A percentile compares a stretch with the other conserved stretches of the same genome.
Evolutionary conservation across 2,888 invertebrate genomes (phyloP).

Genomic region (Cryptus viduatorius): DNA sequence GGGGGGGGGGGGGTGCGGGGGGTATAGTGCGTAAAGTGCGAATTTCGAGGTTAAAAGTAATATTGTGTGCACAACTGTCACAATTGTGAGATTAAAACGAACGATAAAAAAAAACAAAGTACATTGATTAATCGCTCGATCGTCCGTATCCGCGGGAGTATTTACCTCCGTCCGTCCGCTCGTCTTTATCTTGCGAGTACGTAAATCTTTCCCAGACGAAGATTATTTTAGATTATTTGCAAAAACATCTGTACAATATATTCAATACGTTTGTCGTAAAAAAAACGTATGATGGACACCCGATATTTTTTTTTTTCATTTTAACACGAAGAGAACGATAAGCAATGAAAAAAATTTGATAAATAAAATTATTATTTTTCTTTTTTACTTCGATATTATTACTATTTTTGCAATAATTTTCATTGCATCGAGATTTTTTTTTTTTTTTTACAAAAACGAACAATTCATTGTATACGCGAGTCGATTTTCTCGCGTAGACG

Average conservation of each 20-base stretch:
- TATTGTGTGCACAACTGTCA: constrained; percentile 48
- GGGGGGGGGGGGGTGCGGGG: not conserved
- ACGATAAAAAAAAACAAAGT: constrained; percentile 6
- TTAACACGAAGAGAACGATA: too few species aligned
- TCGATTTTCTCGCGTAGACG: too few species aligned
- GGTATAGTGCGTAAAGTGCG: not conserved
- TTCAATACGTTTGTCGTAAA: too few species aligned
- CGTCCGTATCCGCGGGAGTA: not conserved
- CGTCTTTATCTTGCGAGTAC: not conserved
- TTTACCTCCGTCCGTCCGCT: not conserved
- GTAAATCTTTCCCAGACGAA: not conserved
- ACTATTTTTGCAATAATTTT: too few species aligned
- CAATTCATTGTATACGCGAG: too few species aligned
- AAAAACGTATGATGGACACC: too few species aligned
- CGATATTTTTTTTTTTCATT: too few species aligned
- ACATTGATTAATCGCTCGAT: constrained; percentile 35
- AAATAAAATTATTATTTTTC: too few species aligned
- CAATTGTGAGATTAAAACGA: constrained; percentile 40
- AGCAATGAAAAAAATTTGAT: too few species aligned
- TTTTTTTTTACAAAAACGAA: too few species aligned
- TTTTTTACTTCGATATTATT: too few species aligned
- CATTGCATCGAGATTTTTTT: too few species aligned
- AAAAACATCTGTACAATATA: not conserved
- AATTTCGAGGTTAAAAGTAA: constrained; percentile 28
- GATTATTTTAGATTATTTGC: not conserved